phyloP scores from a whole-genome alignment of 2,113 vertebrate species.

The Dascyllus trimaculatus region DNA sequence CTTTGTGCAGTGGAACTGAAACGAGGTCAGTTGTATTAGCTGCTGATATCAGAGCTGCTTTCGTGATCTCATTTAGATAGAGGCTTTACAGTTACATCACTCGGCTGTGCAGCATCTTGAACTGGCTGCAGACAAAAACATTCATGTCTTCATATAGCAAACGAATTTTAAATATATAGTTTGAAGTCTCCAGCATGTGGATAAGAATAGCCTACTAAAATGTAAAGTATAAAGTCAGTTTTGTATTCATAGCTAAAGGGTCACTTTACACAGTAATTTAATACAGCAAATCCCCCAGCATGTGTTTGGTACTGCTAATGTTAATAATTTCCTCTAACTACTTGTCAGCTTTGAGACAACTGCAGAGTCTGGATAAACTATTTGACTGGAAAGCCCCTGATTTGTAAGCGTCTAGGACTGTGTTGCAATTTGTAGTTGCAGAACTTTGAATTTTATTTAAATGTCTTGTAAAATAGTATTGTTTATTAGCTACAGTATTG shows the following conservation, averaged over 20 bases:
- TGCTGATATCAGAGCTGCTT: not conserved
- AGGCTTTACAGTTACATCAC: not conserved
- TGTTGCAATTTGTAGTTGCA: no score
- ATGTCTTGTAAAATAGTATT: no score
- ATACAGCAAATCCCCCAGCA: not conserved
- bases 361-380: no score
- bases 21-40: not conserved
- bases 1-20: slow-evolving; percentile 4
- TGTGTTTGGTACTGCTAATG: not conserved
- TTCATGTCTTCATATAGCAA: not conserved
- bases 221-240: no score
- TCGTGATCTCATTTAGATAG: not conserved
- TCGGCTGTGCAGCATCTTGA: slow-evolving; percentile 30
- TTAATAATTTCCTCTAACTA: no score
- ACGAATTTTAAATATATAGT: not conserved
- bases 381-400: no score
- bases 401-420: no score
- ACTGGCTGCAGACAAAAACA: not conserved
- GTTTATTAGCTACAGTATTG: no score
- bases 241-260: not conserved
- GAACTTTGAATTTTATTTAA: no score
- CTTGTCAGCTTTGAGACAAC: no score
- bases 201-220: not conserved
- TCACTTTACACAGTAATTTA: not conserved
- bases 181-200: not conserved